Percentiles rank a stretch among this genome's conserved stretches.
Conservation (phyloP, 2,888 invertebrate genomes). For the Panzeria rudis region DNA sequence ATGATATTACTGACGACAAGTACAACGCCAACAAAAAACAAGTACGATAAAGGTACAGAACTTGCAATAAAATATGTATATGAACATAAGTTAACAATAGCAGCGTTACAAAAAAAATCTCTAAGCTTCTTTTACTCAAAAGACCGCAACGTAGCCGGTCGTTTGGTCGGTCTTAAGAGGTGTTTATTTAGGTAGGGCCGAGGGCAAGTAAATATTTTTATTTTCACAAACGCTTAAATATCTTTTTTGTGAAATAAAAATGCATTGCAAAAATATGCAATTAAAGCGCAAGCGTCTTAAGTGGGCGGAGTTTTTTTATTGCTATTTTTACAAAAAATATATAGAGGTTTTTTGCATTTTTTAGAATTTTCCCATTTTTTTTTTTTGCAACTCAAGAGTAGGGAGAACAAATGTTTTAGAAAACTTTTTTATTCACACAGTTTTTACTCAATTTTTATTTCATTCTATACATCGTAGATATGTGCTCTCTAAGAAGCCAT, state of each 20-base stretch:
- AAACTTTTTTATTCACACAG: constrained; percentile 33
- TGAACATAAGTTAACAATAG: neutral
- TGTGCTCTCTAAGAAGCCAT: constrained; percentile 72
- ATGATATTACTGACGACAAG: constrained; percentile 45
- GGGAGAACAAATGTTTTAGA: constrained; percentile 29
- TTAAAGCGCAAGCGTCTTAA: constrained; percentile 80
- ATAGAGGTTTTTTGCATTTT: constrained; percentile 43
- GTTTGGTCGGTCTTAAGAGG: constrained; percentile 50
- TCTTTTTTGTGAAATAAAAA: constrained; percentile 45
- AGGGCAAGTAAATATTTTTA: constrained; percentile 43
- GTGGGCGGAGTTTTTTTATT: constrained; percentile 82
- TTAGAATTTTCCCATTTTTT: constrained; percentile 37
- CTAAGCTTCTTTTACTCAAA: constrained; percentile 36
- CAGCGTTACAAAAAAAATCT: constrained; percentile 17
- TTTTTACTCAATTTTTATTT: constrained; percentile 51
- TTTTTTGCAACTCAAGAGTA: constrained; percentile 42
- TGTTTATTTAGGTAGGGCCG: constrained; percentile 64
- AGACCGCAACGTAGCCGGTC: constrained; percentile 27
- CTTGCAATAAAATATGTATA: constrained; percentile 6
- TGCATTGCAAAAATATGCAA: constrained; percentile 68
- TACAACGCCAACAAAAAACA: constrained; percentile 40
- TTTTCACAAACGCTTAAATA: constrained; percentile 49
- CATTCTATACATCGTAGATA: constrained; percentile 13
- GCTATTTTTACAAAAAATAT: constrained; percentile 74
- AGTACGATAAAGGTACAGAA: constrained; percentile 45